A percentile compares a stretch with the other conserved stretches of the same genome.
Conservation (phyloP, 2,113 vertebrate species). For the Noctilio leporinus region DNA sequence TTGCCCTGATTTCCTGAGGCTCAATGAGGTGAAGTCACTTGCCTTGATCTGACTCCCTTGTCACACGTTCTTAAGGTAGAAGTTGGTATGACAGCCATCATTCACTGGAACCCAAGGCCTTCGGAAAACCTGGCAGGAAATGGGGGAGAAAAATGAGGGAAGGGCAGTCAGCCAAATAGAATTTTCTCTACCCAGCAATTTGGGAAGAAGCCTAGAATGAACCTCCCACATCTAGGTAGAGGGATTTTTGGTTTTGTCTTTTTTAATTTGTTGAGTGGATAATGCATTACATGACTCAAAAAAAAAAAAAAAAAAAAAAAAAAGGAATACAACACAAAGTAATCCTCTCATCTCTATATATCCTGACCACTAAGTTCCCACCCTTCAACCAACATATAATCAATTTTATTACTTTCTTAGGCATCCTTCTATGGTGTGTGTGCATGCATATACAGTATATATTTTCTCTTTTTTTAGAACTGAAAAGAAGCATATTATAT, state of each 20-base stretch:
- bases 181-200: background rate
- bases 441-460: background rate
- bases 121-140: background rate
- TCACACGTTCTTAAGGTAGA: background rate
- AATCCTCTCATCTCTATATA: background rate
- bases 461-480: background rate
- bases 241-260: background rate
- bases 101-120: background rate
- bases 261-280: slow-evolving; percentile 14
- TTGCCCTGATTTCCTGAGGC: background rate
- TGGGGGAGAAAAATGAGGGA: background rate
- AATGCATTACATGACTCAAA: background rate
- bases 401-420: slow-evolving; percentile 34
- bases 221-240: background rate
- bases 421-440: background rate
- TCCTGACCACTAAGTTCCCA: background rate
- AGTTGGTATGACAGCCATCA: background rate
- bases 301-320: background rate
- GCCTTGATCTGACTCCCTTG: background rate
- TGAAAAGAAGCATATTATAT: background rate
- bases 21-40: background rate
- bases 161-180: background rate
- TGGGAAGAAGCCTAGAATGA: background rate
- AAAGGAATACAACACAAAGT: background rate
- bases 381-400: background rate